Conservation (phyloP, 2,888 invertebrate genomes). For the Sesia bembeciformis region DNA sequence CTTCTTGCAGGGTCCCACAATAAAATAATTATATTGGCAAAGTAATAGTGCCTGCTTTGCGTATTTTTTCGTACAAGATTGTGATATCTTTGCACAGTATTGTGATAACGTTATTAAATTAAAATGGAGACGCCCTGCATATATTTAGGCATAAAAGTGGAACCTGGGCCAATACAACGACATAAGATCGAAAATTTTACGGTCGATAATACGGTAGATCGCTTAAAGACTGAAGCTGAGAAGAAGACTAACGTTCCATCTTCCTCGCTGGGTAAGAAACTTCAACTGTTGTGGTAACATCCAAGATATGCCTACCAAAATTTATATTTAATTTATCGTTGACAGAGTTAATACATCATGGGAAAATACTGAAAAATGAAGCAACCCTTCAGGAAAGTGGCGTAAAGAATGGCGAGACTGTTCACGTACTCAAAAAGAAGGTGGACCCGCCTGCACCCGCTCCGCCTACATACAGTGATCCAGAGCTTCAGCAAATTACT, state of each 20-base stretch:
- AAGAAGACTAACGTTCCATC: constrained; percentile 71
- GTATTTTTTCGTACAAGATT: too few species aligned
- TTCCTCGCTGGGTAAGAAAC: constrained; percentile 67
- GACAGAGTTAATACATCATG: constrained; percentile 82
- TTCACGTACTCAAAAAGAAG: constrained; percentile 73
- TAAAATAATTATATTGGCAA: too few species aligned
- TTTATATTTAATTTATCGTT: constrained; percentile 5
- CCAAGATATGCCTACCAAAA: not conserved
- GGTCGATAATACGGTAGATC: constrained; percentile 75
- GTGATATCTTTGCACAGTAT: too few species aligned
- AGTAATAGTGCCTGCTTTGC: too few species aligned
- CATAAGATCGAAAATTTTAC: constrained; percentile 73
- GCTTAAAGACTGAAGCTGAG: constrained; percentile 73
- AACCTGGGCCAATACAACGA: constrained; percentile 60
- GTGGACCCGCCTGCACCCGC: constrained; percentile 35
- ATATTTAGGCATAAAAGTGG: constrained; percentile 61
- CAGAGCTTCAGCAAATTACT: constrained; percentile 76
- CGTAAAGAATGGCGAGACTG: constrained; percentile 70
- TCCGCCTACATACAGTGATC: constrained; percentile 68
- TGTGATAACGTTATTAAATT: not conserved
- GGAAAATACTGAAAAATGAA: constrained; percentile 78
- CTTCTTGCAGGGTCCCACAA: too few species aligned
- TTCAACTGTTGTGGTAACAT: not conserved
- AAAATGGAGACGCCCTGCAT: constrained; percentile 24
- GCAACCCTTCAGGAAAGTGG: constrained; percentile 77